Conservation (phyloP, 2,888 invertebrate species). For the Hirtodrosophila duncani region DNA sequence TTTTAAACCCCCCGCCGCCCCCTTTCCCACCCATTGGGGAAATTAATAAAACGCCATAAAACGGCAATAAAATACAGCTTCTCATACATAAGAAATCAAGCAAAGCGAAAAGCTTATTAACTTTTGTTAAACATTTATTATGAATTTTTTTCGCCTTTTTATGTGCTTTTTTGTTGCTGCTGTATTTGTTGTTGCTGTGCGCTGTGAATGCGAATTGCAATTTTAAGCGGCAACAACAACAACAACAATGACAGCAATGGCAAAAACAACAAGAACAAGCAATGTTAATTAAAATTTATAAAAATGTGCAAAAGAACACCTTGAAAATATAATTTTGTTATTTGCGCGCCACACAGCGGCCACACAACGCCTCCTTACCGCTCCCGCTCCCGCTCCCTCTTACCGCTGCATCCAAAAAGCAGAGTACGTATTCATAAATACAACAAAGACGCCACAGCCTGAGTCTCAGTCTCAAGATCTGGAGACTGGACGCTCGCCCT, state of each 20-base stretch:
- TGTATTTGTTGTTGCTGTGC: conserved; percentile 8
- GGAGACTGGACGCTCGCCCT: conserved; percentile 16
- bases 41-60: conserved; percentile 67
- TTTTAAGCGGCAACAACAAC: conserved; percentile 43
- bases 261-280: conserved; percentile 14
- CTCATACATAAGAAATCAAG: conserved; percentile 55
- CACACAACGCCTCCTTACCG: conserved; percentile 18
- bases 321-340: conserved; percentile 71
- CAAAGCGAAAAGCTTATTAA: conserved; percentile 53
- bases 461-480: conserved; percentile 10
- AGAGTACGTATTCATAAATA: conserved; percentile 48
- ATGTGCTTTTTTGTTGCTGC: not conserved
- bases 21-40: conserved; percentile 34
- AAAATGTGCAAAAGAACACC: conserved; percentile 63
- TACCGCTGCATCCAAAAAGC: conserved; percentile 2
- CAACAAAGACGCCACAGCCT: conserved; percentile 32
- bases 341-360: conserved; percentile 60
- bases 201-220: conserved; percentile 59
- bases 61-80: conserved; percentile 56
- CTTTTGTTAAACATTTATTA: conserved; percentile 60
- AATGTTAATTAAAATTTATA: conserved; percentile 66
- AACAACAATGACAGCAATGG: not conserved
- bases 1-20: not conserved
- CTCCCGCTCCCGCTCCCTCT: conserved; percentile 9
- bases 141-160: conserved; percentile 24